These are phyloP conservation scores for Brachyrhaphis roseni DNA, from an alignment of 2,797 vertebrate species.

Conservation along the genomic window DNA sequence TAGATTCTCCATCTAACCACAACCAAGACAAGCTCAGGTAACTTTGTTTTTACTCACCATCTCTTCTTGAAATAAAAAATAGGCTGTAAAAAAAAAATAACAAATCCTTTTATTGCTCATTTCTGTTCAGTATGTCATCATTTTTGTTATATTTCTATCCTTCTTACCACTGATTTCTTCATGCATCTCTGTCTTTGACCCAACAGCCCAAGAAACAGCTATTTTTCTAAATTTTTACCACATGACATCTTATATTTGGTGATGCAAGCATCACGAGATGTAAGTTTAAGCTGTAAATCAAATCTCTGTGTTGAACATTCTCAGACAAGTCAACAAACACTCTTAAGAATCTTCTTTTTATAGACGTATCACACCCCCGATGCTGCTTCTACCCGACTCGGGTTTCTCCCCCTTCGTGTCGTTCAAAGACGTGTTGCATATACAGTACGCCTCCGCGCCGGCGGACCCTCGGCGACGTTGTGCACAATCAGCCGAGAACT, in stretches of 20 bases:
- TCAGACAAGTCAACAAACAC: conserved; percentile 49
- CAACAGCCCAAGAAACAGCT: not conserved
- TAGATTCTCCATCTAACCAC: not conserved
- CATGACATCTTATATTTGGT: not conserved
- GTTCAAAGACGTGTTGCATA: conserved; percentile 1
- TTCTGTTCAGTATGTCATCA: not conserved
- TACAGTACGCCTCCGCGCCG: conserved; percentile 7
- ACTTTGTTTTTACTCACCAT: not conserved
- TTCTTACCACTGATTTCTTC: not conserved
- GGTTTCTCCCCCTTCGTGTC: conserved; percentile 20
- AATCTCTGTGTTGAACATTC: conserved; percentile 34
- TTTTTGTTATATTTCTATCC: not conserved
- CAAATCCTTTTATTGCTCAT: not conserved
- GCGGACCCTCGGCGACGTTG: conserved; percentile 5
- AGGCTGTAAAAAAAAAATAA: not conserved
- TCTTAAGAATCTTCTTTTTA: conserved; percentile 40
- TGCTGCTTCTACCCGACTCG: conserved; percentile 17
- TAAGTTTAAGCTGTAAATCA: conserved; percentile 23
- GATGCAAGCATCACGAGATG: not conserved
- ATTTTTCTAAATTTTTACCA: not conserved
- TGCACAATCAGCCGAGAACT: conserved; percentile 15
- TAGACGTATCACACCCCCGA: conserved; percentile 30
- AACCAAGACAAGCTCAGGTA: not conserved
- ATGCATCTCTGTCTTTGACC: not conserved
- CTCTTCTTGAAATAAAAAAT: not conserved